Base-by-base conservation (phyloP, 2,797 vertebrate species). In the Sebastolobus alascanus region DNA sequence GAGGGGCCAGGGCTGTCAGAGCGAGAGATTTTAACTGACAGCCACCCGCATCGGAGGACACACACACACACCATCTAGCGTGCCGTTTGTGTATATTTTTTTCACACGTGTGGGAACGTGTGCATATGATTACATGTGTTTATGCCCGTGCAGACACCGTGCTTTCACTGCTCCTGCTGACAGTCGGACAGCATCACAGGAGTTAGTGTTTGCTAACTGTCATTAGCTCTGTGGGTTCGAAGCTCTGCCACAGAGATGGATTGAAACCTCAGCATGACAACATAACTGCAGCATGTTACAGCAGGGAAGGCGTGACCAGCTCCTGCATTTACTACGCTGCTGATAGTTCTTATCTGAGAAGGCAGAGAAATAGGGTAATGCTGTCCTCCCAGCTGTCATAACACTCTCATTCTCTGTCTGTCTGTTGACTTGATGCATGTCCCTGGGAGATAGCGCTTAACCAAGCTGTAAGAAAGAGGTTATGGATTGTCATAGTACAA, bases 271-370 rank as follows among this genome's bases (percentile, higher is more conserved):
- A 75, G 66, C 40, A 83, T 86, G 88, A 90, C 80, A 85, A 61
- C 73, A 73, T 89, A 80, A 86, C 81, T 77, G 78, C 82, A 80
- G 75, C 46, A 12, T 84, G 84, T 85, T 91, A 71, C 66, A 87
- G 56, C 79, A 83, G 61, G 8, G 63, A 79, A 90, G 87, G 91
- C 59, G 85, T 90, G 85, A 81, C 89, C 78, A 63, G 65, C 86
- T 86, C 33, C 71, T 68, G 58, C 77, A 33, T 84, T 89, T 92
- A 73, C 70, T 20, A 29, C 70, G 84, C 76, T 81, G 64, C 83
- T 92, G 89, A 93, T 91, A 90, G 78, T 84, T 90, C 84, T 92
- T 90, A 92, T 93, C 84, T 89, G 54, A 67, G 67, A 87, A 78
- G 59, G 73, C 87, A 91, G 81, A 86, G 77, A 83, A 89, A 83